Base-by-base conservation (phyloP, 2,888 invertebrate species). In the Caenorhabditis sp. region DNA sequence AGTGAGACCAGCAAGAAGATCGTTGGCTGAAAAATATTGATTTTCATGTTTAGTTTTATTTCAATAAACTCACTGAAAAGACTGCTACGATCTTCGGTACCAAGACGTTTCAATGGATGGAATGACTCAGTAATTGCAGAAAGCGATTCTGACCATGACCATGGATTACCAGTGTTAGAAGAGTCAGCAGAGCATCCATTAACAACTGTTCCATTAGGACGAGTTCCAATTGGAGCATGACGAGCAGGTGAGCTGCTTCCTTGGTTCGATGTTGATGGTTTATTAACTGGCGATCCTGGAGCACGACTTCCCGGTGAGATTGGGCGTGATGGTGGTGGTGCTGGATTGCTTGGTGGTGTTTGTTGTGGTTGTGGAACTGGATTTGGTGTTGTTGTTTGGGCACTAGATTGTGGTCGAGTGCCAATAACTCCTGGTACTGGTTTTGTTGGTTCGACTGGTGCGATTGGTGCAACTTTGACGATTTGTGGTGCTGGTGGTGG, bases 401-500 rank as follows among this genome's bases (percentile, higher is more conserved):
- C 5, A 20, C 17, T 36, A 14, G 31, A 8, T n/a, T n/a, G n/a
- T 58, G 57, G 57, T 20, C 31, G 31, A 20, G 31, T 14, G 31
- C 57, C 73, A 54, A 73, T 73, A 1, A 65, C 69, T 14, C 73
- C 73, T 60, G 73, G 73, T 43, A 61, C 21, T 27, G 65, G 56
- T 38, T 73, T 73, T 5, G 73, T 61, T 27, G 69, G 68, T 52
- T 73, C 73, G 7, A 69, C 65, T 21, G 68, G 59, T 10, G 63
- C 68, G 26, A 72, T 67, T 38, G 71, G 71, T 21, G 66, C 50
- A 25, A 74, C 59, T 56, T 70, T 70, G 56, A 73, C 54, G 17
- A 68, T 49, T 36, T 67, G 56, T 52, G 86, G 83, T 1, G 64
- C 54, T 20, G 80, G 79, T 23, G 86, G 85, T 12, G 85, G 85